phyloP scores from a whole-genome alignment of 2,113 vertebrate species.

The Gymnobelideus leadbeateri region DNA sequence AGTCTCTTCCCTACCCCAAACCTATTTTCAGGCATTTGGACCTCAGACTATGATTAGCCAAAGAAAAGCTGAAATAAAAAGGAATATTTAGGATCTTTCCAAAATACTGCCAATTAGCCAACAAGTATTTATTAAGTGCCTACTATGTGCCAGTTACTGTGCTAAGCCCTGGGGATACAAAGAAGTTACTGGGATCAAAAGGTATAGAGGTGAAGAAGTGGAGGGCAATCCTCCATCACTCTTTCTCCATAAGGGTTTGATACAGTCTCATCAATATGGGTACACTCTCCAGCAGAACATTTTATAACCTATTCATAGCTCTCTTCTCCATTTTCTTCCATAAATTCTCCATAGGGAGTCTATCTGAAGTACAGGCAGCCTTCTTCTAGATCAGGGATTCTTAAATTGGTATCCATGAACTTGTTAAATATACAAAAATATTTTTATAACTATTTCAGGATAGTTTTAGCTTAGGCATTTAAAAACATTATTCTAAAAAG shows the following conservation, averaged over 20 bases:
- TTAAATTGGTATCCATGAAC: not conserved
- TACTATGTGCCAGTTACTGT: not conserved
- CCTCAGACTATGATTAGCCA: not conserved
- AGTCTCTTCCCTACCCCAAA: not conserved
- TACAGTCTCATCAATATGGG: not conserved
- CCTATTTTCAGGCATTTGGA: not conserved
- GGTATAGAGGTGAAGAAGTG: no score
- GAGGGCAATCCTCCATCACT: not conserved
- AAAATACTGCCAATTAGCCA: not conserved
- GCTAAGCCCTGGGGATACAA: not conserved
- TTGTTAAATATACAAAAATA: not conserved
- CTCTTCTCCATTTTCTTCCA: not conserved
- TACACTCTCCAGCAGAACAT: not conserved
- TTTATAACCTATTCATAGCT: not conserved
- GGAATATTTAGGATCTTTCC: not conserved
- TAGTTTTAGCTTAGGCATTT: not conserved
- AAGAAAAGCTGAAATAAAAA: not conserved
- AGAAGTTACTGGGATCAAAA: not conserved
- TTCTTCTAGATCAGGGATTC: not conserved
- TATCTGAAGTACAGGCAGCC: not conserved
- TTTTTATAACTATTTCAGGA: not conserved
- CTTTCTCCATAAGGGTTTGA: not conserved
- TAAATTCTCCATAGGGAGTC: not conserved
- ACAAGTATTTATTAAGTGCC: not conserved
- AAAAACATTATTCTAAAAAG: conserved; percentile 1